phyloP scores from a whole-genome alignment of 2,888 invertebrate genomes.

The Drosophila maculinotata region DNA sequence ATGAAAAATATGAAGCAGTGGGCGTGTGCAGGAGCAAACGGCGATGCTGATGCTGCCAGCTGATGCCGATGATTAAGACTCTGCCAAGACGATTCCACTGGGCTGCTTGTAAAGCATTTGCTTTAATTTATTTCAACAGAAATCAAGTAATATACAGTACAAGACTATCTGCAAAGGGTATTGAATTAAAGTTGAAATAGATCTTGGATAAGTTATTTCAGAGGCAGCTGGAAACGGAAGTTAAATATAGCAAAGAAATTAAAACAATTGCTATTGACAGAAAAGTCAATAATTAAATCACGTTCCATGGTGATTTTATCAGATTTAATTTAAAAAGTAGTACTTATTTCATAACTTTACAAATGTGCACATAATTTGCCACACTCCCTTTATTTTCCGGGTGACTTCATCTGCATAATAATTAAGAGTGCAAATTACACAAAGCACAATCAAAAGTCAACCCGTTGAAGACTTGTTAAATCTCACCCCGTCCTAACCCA shows the following conservation, averaged over 20 bases:
- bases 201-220: constrained; percentile 39
- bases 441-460: constrained; percentile 35
- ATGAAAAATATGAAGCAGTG: constrained; percentile 64
- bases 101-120: constrained; percentile 35
- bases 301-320: no score
- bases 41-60: constrained; percentile 20
- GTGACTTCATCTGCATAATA: constrained; percentile 33
- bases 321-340: no score
- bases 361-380: background rate
- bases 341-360: no score
- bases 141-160: constrained; percentile 46
- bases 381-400: constrained; percentile 1
- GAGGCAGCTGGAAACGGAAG: constrained; percentile 29
- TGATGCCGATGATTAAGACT: constrained; percentile 45
- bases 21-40: constrained; percentile 64
- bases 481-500: constrained; percentile 41
- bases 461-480: constrained; percentile 41
- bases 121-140: constrained; percentile 46
- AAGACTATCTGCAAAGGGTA: constrained; percentile 10
- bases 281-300: background rate
- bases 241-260: no score
- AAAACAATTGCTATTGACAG: no score
- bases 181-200: constrained; percentile 51
- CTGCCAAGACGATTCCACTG: constrained; percentile 22
- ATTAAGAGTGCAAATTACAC: constrained; percentile 33